These are phyloP conservation scores for Microvelia longipes DNA, from an alignment of 1,140 invertebrate species.

Conservation along the genomic window DNA sequence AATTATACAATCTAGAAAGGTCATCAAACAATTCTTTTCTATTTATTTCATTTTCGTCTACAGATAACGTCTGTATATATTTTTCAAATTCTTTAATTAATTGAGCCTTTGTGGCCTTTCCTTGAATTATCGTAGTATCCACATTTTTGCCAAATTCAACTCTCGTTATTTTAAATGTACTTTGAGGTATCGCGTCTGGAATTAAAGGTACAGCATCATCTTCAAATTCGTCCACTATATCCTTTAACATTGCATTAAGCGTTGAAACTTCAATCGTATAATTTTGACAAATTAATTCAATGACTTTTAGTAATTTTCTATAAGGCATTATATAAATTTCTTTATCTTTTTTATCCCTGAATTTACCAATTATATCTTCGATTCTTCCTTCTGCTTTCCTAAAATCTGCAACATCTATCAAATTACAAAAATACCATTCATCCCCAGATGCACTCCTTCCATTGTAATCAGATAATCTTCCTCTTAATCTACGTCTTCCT, in stretches of 20 bases:
- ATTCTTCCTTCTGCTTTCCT: not conserved
- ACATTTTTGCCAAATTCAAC: not conserved
- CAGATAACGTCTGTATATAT: not conserved
- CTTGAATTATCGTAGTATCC: not conserved
- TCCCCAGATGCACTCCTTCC: not conserved
- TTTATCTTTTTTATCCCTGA: not conserved
- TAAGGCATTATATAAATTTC: not conserved
- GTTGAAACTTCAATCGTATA: not conserved
- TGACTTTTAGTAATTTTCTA: not conserved
- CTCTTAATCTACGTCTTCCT: not conserved
- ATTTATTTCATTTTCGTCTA: not conserved
- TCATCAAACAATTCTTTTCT: not conserved
- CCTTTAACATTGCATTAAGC: not conserved
- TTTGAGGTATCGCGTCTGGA: not conserved
- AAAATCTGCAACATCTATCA: not conserved
- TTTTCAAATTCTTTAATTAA: not conserved
- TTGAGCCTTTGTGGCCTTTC: not conserved
- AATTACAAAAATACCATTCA: not conserved
- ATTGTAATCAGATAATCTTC: not conserved
- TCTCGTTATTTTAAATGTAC: not conserved
- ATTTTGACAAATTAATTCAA: not conserved
- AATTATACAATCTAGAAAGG: not conserved
- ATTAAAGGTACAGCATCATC: not conserved
- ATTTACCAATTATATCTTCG: not conserved
- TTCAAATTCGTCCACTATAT: not conserved